Conservation (phyloP, 2,888 invertebrate genomes). For the Pheosia tremula region DNA sequence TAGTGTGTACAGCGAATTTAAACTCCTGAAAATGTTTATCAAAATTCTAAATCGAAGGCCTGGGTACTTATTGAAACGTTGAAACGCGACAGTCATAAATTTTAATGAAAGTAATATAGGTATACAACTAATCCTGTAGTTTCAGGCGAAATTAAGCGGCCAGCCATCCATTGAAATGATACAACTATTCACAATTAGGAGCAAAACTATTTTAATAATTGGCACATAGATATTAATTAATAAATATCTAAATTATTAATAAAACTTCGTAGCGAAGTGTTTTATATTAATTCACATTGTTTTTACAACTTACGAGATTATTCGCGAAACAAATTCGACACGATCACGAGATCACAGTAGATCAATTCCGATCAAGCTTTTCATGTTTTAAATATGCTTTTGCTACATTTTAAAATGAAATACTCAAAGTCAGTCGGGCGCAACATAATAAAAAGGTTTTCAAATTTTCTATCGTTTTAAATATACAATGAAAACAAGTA, state of each 20-base stretch:
- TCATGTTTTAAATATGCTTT: slow-evolving; percentile 22
- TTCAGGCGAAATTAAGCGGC: slow-evolving; percentile 12
- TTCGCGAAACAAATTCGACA: slow-evolving; percentile 32
- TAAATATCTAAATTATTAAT: slow-evolving; percentile 46
- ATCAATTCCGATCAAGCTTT: slow-evolving; percentile 51
- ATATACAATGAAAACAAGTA: neutral
- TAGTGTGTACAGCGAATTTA: neutral
- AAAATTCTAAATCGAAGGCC: slow-evolving; percentile 1
- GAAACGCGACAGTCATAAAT: neutral
- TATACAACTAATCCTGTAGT: neutral
- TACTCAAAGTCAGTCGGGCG: slow-evolving; percentile 65
- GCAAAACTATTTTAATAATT: slow-evolving; percentile 57
- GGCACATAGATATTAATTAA: slow-evolving; percentile 54
- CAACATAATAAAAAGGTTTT: slow-evolving; percentile 36
- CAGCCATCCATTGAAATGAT: slow-evolving; percentile 27
- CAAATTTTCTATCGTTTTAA: slow-evolving; percentile 44
- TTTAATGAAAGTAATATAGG: neutral
- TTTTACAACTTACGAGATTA: slow-evolving; percentile 41
- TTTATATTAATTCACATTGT: slow-evolving; percentile 35
- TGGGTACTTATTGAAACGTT: neutral
- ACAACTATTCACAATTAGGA: slow-evolving; percentile 35
- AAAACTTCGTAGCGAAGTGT: slow-evolving; percentile 34
- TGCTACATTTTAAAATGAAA: slow-evolving; percentile 41
- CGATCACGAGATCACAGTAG: slow-evolving; percentile 24
- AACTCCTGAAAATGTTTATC: neutral